Conservation (phyloP, 2,797 vertebrate genomes). For the Dicrostonyx torquatus region DNA sequence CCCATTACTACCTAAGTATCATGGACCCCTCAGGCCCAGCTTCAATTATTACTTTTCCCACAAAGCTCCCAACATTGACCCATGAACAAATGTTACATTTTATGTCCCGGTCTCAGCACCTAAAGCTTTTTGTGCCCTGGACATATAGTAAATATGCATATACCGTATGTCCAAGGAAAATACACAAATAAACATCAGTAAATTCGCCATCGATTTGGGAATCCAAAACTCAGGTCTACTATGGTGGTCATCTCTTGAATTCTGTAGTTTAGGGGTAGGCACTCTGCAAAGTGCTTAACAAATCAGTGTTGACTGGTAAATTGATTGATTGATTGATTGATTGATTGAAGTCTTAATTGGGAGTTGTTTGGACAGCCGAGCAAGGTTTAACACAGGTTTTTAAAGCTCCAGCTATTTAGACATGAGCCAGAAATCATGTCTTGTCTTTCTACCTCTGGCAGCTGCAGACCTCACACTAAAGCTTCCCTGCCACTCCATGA, state of each 20-base stretch:
- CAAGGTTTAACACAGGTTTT: constrained; percentile 57
- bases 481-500: constrained; percentile 23
- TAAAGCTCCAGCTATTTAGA: constrained; percentile 47
- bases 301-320: constrained; percentile 37
- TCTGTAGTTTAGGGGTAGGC: constrained; percentile 43
- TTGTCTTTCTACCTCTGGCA: constrained; percentile 41
- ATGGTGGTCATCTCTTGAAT: constrained; percentile 20
- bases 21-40: neutral
- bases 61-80: constrained; percentile 19
- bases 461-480: constrained; percentile 45
- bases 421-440: constrained; percentile 58
- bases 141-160: neutral
- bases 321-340: neutral
- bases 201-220: constrained; percentile 27
- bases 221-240: constrained; percentile 43
- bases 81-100: constrained; percentile 39
- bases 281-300: constrained; percentile 62
- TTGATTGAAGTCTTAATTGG: constrained; percentile 51
- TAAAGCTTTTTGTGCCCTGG: constrained; percentile 32
- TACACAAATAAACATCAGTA: constrained; percentile 23
- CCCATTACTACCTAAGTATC: neutral
- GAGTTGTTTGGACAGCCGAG: constrained; percentile 50
- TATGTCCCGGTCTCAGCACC: constrained; percentile 24
- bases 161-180: neutral
- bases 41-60: constrained; percentile 51